Base-by-base conservation (phyloP, 2,888 invertebrate species). In the Laspeyria flexula region DNA sequence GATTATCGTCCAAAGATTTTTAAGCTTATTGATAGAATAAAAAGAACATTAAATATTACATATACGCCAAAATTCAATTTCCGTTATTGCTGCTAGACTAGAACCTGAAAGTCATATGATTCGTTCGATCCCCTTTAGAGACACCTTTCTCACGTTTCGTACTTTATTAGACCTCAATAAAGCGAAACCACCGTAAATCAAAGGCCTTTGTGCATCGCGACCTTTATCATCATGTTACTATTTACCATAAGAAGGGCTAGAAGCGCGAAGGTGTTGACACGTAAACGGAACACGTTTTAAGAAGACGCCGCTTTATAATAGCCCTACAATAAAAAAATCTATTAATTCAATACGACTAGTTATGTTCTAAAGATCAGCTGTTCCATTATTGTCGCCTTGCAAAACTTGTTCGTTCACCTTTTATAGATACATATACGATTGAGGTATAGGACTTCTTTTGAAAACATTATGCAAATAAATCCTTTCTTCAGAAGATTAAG, bases 211-310 rank as follows among this genome's bases (percentile, higher is more conserved):
- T 90, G 71, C 71, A 58, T 60, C 65, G 73, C 80, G 81, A 86
- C 83, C 89, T 88, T 89, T 88, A 85, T n/a, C n/a, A n/a, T n/a
- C 75, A 84, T 82, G 74, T 73, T 59, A 66, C 79, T 85, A 77
- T 86, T 88, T 89, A 87, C 85, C 71, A 88, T 90, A 83, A 82
- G 79, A 89, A 90, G 81, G 88, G 88, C 87, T 90, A 90, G 89
- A 88, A 61, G 71, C 83, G 85, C 80, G 89, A 89, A 90, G 90
- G 91, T 90, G 91, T 91, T 85, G 91, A 90, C 86, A 86, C 69
- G 78, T 81, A 77, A 79, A 84, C 71, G 83, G 85, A 86, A 88
- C 89, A 82, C 74, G 87, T 88, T 86, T 73, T 70, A 71, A 61
- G 71, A 67, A 71, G 57, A 69, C 52, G 57, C 40, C 45, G 47